Evolutionary conservation across 2,888 invertebrate genomes (phyloP), one percentile per base, ranked within the genome.

Genomic region (Nyleta sp.): DNA sequence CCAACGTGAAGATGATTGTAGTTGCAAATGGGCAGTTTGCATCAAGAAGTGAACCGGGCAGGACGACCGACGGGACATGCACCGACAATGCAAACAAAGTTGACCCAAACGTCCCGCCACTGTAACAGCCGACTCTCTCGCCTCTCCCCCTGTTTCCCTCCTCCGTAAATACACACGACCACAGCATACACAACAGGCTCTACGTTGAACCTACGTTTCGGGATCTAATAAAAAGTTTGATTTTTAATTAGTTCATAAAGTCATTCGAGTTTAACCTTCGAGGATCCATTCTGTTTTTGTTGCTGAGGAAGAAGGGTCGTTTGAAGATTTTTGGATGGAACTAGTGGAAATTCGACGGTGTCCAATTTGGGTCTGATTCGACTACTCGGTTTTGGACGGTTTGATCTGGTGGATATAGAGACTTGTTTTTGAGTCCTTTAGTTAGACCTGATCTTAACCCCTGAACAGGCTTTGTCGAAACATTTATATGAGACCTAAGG

Each of bases 21-120:
- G 88, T 88, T 89, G 88, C 89, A 89, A 90, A 90, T 89, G 89
- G 90, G 87, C 88, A 88, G 89, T 90, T 89, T 89, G 88, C 88
- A 89, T 88, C 87, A 88, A 90, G 89, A 89, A 89, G 87, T 87
- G 82, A 77, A 70, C 79, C 68, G 10, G 48, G 67, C 72, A 42
- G 65, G 62, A 50, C 59, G 74, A 50, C 53, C 73, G 84, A 83
- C 83, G 82, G 85, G 83, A 88, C 87, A 87, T 86, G 87, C 85
- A 85, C 84, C 83, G 83, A 83, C 84, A 88, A 85, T 86, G 87
- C 88, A 89, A 89, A 89, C 89, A 89, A 88, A 88, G 88, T 88
- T 89, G 88, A 87, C 87, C 88, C 87, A 82, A 85, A 84, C 85
- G 85, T 82, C 81, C 82, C 85, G 83, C 59, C 74, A 60, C 84